A percentile compares a stretch with the other conserved stretches of the same genome.
Conservation (phyloP, 2,113 vertebrate genomes). For the Heterotilapia buettikoferi region DNA sequence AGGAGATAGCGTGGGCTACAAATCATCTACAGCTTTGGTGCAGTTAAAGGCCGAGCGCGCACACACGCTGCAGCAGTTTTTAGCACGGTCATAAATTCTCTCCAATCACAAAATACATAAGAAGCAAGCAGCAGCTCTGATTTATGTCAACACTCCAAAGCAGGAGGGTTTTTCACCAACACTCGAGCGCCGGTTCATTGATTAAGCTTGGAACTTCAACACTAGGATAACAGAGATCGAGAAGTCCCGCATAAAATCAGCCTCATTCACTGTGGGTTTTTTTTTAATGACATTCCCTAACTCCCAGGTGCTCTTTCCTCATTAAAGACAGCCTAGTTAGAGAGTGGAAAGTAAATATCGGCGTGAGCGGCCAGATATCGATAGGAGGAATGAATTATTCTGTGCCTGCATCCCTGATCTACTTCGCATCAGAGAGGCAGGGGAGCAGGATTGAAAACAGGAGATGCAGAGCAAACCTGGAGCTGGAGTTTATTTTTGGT, state of each 20-base stretch:
- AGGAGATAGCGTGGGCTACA: slow-evolving; percentile 36
- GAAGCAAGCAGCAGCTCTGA: slow-evolving; percentile 12
- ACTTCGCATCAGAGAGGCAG: neutral
- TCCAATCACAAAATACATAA: slow-evolving; percentile 37
- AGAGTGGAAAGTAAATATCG: slow-evolving; percentile 37
- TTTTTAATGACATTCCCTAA: neutral
- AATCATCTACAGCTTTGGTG: slow-evolving; percentile 49
- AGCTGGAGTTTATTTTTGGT: neutral
- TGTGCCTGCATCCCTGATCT: slow-evolving; percentile 6
- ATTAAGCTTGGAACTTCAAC: neutral
- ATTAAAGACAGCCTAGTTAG: slow-evolving; percentile 23
- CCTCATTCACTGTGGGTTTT: accelerated
- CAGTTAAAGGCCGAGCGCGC: slow-evolving; percentile 28
- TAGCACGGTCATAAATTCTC: slow-evolving; percentile 26
- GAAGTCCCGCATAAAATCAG: neutral
- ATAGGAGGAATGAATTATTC: slow-evolving; percentile 39
- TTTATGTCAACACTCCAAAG: slow-evolving; percentile 30
- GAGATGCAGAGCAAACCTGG: slow-evolving; percentile 11
- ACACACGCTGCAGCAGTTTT: neutral
- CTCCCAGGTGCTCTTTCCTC: slow-evolving; percentile 10
- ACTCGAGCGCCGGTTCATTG: neutral
- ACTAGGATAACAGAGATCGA: neutral
- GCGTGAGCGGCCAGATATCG: slow-evolving; percentile 5
- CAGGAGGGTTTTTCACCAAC: neutral
- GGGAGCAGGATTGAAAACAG: neutral